phyloP scores from a whole-genome alignment of 1,140 invertebrate genomes.

The Campoletis sonorensis region DNA sequence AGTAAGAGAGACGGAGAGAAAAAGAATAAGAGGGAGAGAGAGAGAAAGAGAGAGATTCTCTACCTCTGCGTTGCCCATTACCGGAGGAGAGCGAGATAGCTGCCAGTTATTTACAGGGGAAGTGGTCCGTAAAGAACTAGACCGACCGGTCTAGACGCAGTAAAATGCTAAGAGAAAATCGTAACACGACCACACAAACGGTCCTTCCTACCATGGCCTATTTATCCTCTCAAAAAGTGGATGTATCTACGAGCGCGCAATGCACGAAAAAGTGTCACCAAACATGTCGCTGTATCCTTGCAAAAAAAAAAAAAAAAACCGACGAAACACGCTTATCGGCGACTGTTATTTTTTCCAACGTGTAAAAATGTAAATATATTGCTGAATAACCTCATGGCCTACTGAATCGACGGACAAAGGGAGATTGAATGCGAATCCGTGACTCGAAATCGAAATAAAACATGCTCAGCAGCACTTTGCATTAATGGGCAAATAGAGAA shows the following conservation, averaged over 20 bases:
- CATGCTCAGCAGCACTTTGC: not conserved
- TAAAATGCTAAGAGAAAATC: slow-evolving; percentile 52
- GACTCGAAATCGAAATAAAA: not conserved
- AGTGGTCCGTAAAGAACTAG: slow-evolving; percentile 56
- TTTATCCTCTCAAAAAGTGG: not conserved
- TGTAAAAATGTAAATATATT: no score
- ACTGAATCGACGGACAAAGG: no score
- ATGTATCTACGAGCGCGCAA: not conserved
- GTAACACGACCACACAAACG: slow-evolving; percentile 17
- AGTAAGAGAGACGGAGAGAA: not conserved
- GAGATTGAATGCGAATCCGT: no score
- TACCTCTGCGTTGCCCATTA: slow-evolving; percentile 27
- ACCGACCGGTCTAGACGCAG: slow-evolving; percentile 55
- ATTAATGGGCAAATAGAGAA: not conserved
- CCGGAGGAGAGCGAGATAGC: slow-evolving; percentile 39
- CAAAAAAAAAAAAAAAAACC: no score
- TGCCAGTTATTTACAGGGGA: slow-evolving; percentile 54
- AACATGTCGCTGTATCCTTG: not conserved
- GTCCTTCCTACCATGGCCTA: not conserved
- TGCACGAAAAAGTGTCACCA: not conserved
- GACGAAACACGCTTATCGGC: no score
- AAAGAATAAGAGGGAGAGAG: not conserved
- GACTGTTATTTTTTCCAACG: no score
- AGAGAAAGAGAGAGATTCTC: no score
- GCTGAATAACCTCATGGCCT: no score